Evolutionary conservation across 2,888 invertebrate species (phyloP).

Genomic region (Dynastes hyllus): DNA sequence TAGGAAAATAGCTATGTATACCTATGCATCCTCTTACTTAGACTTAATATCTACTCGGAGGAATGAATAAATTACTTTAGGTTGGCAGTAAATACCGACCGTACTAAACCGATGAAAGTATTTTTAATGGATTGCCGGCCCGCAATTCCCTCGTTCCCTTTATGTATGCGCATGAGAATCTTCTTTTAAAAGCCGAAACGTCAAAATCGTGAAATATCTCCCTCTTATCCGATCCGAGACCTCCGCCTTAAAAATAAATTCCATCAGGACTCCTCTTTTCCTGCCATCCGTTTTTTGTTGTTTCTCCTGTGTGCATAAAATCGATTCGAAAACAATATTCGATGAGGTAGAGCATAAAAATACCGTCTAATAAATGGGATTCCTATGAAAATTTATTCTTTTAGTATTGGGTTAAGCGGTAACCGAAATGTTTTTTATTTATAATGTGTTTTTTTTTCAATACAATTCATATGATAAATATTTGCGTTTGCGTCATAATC

Average conservation of each 20-base stretch:
- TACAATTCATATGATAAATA: no score
- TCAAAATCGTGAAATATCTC: slow-evolving; percentile 20
- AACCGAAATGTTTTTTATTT: no score
- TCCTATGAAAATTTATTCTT: not conserved
- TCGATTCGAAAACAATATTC: slow-evolving; percentile 24
- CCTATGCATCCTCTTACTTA: no score
- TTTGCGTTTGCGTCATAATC: no score
- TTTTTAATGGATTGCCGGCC: slow-evolving; percentile 22
- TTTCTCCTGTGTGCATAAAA: slow-evolving; percentile 9
- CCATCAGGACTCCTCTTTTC: not conserved
- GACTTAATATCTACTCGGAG: not conserved
- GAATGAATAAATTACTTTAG: not conserved
- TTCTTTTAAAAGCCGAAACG: slow-evolving; percentile 27
- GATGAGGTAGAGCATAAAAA: slow-evolving; percentile 28
- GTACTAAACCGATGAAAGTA: not conserved
- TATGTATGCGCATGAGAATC: slow-evolving; percentile 22
- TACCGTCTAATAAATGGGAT: slow-evolving; percentile 3
- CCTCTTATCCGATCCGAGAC: slow-evolving; percentile 1
- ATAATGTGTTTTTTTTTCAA: no score
- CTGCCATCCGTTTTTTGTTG: not conserved
- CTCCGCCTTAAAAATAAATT: slow-evolving; percentile 19
- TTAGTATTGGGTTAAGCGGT: not conserved
- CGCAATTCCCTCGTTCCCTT: not conserved
- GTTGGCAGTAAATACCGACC: slow-evolving; percentile 12
- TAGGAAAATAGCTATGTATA: no score